These are phyloP conservation scores for Electrona antarctica DNA, from an alignment of 2,113 vertebrate genomes.

Conservation along the genomic window DNA sequence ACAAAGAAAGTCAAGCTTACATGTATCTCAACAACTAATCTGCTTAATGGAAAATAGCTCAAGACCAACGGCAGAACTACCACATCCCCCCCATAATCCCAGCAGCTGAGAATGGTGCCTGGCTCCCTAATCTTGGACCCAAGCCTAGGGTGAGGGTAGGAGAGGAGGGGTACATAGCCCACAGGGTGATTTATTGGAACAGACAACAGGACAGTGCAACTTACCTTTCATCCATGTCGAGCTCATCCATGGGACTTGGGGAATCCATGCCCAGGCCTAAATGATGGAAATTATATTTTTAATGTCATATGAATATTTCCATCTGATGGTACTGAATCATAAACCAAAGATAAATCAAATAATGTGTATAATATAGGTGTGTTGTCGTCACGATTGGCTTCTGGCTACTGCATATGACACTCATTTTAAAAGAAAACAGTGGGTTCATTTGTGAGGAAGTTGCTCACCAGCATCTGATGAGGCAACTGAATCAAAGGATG, in stretches of 20 bases:
- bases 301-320: neutral
- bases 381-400: neutral
- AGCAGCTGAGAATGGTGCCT: slow-evolving; percentile 35
- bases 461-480: slow-evolving; percentile 87
- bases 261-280: slow-evolving; percentile 86
- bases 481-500: slow-evolving; percentile 83
- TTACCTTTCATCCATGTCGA: slow-evolving; percentile 82
- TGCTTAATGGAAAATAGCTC: slow-evolving; percentile 30
- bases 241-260: slow-evolving; percentile 79
- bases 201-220: slow-evolving; percentile 61
- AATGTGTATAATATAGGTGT: neutral
- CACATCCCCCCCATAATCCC: slow-evolving; percentile 53
- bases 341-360: neutral
- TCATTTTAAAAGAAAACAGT: slow-evolving; percentile 31
- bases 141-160: neutral
- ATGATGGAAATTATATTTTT: neutral
- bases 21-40: slow-evolving; percentile 24
- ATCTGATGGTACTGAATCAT: neutral
- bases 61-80: slow-evolving; percentile 41
- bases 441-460: neutral
- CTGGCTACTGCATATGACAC: neutral
- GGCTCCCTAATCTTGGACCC: slow-evolving; percentile 22
- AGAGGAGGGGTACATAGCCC: neutral
- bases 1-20: slow-evolving; percentile 43
- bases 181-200: slow-evolving; percentile 40